These are phyloP conservation scores for Xiphorhynchus elegans DNA, from an alignment of 2,113 vertebrate genomes.

Conservation along the genomic window DNA sequence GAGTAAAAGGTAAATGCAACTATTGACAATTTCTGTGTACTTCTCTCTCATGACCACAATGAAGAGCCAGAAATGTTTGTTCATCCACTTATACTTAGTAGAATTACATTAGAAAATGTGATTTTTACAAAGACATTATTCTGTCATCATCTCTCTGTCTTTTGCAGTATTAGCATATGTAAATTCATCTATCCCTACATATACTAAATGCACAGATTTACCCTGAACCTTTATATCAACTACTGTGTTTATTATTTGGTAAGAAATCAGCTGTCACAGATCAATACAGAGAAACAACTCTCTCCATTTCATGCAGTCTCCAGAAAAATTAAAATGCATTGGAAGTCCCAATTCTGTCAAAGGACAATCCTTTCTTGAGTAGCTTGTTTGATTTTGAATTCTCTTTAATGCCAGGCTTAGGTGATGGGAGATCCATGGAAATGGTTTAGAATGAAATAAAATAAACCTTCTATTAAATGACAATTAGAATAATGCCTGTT, in stretches of 20 bases:
- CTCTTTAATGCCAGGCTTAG: slow-evolving; percentile 31
- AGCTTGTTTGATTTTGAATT: slow-evolving; percentile 55
- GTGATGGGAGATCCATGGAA: not conserved
- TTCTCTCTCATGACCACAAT: not conserved
- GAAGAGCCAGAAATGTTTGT: not conserved
- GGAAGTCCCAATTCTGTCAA: slow-evolving; percentile 24
- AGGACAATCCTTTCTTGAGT: not conserved
- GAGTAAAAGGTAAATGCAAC: not conserved
- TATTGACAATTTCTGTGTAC: not conserved
- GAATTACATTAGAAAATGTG: not conserved
- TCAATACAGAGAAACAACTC: not conserved
- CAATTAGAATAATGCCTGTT: slow-evolving; percentile 9
- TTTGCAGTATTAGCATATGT: not conserved
- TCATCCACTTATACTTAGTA: not conserved
- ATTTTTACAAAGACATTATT: not conserved
- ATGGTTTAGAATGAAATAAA: not conserved
- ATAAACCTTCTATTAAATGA: not conserved
- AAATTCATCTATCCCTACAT: not conserved
- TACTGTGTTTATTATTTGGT: not conserved
- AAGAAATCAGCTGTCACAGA: not conserved
- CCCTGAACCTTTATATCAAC: not conserved
- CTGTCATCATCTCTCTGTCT: not conserved
- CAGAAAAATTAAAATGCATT: slow-evolving; percentile 14
- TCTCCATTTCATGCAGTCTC: not conserved
- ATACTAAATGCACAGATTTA: not conserved